Evolutionary conservation across 2,888 invertebrate genomes (phyloP).

Genomic region (Microchrysa polita): DNA sequence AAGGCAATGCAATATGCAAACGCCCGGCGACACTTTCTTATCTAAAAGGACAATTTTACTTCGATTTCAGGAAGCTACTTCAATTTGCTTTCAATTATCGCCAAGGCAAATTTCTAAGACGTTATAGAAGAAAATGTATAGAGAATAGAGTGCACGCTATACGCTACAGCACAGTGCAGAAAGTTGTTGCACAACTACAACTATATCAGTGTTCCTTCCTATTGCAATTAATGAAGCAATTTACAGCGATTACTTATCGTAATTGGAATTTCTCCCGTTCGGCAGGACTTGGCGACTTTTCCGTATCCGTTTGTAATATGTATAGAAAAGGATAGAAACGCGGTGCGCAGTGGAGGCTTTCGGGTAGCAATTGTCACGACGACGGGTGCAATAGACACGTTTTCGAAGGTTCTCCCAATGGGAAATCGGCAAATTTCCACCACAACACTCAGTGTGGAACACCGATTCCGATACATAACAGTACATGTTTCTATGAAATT

Average conservation of each 20-base stretch:
- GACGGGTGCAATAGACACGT: slow-evolving; percentile 20
- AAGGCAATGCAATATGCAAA: no score
- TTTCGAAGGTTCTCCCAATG: not conserved
- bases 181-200: slow-evolving; percentile 8
- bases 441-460: not conserved
- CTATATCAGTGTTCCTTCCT: slow-evolving; percentile 34
- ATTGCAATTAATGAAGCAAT: slow-evolving; percentile 44
- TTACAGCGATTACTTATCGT: slow-evolving; percentile 44
- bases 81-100: slow-evolving; percentile 41
- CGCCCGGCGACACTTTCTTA: slow-evolving; percentile 36
- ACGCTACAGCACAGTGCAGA: not conserved
- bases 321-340: no score
- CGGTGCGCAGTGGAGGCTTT: no score
- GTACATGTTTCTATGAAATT: not conserved
- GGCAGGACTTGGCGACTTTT: not conserved
- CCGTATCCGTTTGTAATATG: no score
- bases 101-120: slow-evolving; percentile 38
- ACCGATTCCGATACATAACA: no score
- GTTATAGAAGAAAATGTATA: no score
- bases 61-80: slow-evolving; percentile 33
- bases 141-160: no score
- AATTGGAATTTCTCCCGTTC: slow-evolving; percentile 38
- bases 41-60: slow-evolving; percentile 10
- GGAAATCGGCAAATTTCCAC: slow-evolving; percentile 36
- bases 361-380: slow-evolving; percentile 21